Conservation (phyloP, 2,888 invertebrate genomes). For the Dexiosoma caninum region DNA sequence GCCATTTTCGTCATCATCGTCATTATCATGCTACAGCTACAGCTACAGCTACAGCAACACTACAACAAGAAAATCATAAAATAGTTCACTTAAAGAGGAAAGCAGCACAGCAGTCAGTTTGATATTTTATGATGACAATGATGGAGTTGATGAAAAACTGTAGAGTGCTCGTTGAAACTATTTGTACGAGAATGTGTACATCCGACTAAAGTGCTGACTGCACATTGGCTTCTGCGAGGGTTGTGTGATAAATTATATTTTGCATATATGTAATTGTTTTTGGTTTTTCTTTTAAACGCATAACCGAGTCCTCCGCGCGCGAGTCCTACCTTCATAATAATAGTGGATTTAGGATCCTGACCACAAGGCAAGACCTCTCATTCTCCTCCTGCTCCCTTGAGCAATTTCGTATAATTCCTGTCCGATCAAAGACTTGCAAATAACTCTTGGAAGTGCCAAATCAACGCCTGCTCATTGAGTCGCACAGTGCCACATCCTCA, state of each 20-base stretch:
- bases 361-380: too few species aligned
- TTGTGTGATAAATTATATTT: background rate
- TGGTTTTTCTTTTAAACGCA: too few species aligned
- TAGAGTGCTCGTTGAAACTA: background rate
- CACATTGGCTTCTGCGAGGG: slow-evolving; percentile 25
- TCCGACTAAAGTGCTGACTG: background rate
- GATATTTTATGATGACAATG: slow-evolving; percentile 48
- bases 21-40: slow-evolving; percentile 22
- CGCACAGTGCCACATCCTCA: too few species aligned
- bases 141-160: slow-evolving; percentile 35
- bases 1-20: background rate
- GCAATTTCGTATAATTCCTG: too few species aligned
- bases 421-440: too few species aligned
- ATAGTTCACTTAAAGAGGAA: slow-evolving; percentile 2
- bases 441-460: too few species aligned
- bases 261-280: too few species aligned
- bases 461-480: too few species aligned
- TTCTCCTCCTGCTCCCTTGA: too few species aligned
- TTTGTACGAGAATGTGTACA: slow-evolving; percentile 1
- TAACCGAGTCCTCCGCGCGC: too few species aligned
- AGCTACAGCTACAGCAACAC: slow-evolving; percentile 9
- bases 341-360: too few species aligned
- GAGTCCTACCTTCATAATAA: too few species aligned
- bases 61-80: slow-evolving; percentile 48
- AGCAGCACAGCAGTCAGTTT: slow-evolving; percentile 2